These are phyloP conservation scores for Sisyra terminalis DNA, from an alignment of 2,888 invertebrate genomes.

Conservation along the genomic window DNA sequence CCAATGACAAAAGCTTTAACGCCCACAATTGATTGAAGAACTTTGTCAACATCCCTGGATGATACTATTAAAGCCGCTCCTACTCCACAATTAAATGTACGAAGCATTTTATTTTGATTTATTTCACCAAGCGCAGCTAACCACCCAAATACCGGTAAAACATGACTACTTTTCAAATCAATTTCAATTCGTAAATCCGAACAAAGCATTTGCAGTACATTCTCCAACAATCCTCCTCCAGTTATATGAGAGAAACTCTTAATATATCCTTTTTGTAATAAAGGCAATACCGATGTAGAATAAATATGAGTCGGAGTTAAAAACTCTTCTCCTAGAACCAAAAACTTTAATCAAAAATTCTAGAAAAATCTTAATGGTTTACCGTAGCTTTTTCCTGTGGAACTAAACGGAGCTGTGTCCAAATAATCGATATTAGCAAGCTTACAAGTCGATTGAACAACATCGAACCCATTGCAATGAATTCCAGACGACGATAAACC, in stretches of 20 bases:
- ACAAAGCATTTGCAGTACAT: conserved; percentile 72
- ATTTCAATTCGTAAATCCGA: conserved; percentile 42
- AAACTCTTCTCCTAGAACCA: conserved; percentile 59
- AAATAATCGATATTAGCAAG: conserved; percentile 43
- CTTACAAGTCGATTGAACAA: conserved; percentile 65
- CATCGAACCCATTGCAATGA: conserved; percentile 89
- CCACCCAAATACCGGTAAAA: conserved; percentile 82
- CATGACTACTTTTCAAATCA: conserved; percentile 53
- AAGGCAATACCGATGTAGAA: conserved; percentile 53
- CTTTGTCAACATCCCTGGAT: conserved; percentile 33
- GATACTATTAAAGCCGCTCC: conserved; percentile 70
- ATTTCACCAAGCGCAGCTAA: conserved; percentile 55
- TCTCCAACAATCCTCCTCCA: conserved; percentile 83
- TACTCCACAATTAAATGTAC: conserved; percentile 91
- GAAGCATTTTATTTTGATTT: conserved; percentile 61
- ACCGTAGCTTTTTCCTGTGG: conserved; percentile 53
- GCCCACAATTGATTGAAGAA: conserved; percentile 18
- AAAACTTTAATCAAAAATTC: not conserved
- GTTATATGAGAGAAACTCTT: conserved; percentile 90
- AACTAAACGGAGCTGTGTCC: conserved; percentile 57
- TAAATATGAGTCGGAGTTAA: conserved; percentile 80
- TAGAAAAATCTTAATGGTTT: conserved; percentile 14
- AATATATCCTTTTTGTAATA: conserved; percentile 50
- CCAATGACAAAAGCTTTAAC: conserved; percentile 47
- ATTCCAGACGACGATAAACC: conserved; percentile 80